Evolutionary conservation across 2,888 invertebrate species (phyloP).

Genomic region (Caenorhabditis parvicauda): DNA sequence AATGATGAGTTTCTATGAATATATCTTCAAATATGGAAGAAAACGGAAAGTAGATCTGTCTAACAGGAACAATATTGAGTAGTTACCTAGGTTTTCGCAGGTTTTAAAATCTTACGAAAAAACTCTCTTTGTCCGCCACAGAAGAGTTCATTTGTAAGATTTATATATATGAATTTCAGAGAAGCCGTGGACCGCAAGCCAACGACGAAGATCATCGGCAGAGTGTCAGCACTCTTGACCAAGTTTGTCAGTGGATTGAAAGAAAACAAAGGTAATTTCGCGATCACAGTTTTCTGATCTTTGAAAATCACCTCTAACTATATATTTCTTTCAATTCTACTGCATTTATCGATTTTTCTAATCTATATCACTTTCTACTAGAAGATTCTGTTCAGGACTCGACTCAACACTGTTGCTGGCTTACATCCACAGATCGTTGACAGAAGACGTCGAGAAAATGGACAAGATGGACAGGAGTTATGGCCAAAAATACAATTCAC

Average conservation of each 20-base stretch:
- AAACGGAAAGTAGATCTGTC: too few relatives aligned
- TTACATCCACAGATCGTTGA: constrained; percentile 28
- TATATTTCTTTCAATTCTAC: too few relatives aligned
- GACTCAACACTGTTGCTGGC: constrained; percentile 24
- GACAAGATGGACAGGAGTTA: constrained; percentile 25
- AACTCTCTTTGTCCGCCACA: too few relatives aligned
- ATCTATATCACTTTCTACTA: too few relatives aligned
- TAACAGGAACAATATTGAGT: too few relatives aligned
- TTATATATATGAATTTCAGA: constrained; percentile 2
- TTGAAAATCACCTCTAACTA: neutral
- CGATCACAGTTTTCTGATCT: neutral
- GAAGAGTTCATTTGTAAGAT: neutral
- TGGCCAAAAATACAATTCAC: too few relatives aligned
- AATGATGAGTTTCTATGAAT: too few relatives aligned
- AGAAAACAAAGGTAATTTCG: constrained; percentile 71
- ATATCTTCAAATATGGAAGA: too few relatives aligned
- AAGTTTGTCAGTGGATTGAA: constrained; percentile 72
- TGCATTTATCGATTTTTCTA: too few relatives aligned
- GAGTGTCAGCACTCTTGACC: constrained; percentile 70
- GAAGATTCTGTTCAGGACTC: too few relatives aligned
- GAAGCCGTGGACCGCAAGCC: constrained; percentile 72
- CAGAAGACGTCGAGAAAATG: constrained; percentile 32
- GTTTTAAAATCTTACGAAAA: too few relatives aligned
- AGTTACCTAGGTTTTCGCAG: too few relatives aligned
- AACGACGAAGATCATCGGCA: constrained; percentile 72